phyloP scores from a whole-genome alignment of 2,113 vertebrate genomes.

The Sitta europaea region DNA sequence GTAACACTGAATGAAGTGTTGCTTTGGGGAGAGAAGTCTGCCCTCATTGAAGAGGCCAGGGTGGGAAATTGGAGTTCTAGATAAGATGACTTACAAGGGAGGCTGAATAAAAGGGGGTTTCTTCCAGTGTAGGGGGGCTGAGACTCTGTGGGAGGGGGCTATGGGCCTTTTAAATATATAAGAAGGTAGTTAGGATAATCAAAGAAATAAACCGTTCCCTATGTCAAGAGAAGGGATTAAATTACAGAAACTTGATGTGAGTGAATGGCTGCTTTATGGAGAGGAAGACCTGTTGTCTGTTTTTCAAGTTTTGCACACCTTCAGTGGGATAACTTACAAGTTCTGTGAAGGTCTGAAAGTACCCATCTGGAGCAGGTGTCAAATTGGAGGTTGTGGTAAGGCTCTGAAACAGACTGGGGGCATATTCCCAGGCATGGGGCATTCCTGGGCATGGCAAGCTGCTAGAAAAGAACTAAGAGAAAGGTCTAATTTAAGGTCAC shows the following conservation, averaged over 20 bases:
- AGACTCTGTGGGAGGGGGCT: not conserved
- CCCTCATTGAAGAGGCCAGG: not conserved
- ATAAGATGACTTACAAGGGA: not conserved
- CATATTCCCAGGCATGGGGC: not conserved
- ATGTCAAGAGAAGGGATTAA: not conserved
- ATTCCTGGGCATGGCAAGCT: not conserved
- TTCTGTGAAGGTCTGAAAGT: not conserved
- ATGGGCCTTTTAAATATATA: not conserved
- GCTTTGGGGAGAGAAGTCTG: not conserved
- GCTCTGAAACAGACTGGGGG: not conserved
- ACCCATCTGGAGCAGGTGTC: not conserved
- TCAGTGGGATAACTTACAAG: not conserved
- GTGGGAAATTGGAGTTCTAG: not conserved
- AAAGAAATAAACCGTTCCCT: slow-evolving; percentile 17
- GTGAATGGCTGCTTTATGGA: slow-evolving; percentile 18
- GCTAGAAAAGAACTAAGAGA: not conserved
- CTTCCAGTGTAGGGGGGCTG: not conserved
- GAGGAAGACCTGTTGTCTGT: not conserved
- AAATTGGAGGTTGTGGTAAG: not conserved
- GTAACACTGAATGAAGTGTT: not conserved
- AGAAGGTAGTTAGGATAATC: not conserved
- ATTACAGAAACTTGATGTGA: not conserved
- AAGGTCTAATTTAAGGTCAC: not conserved
- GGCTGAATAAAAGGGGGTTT: not conserved
- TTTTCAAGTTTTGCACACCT: not conserved